These are phyloP conservation scores for Momotus momota DNA, from an alignment of 2,797 vertebrate genomes.

Conservation along the genomic window DNA sequence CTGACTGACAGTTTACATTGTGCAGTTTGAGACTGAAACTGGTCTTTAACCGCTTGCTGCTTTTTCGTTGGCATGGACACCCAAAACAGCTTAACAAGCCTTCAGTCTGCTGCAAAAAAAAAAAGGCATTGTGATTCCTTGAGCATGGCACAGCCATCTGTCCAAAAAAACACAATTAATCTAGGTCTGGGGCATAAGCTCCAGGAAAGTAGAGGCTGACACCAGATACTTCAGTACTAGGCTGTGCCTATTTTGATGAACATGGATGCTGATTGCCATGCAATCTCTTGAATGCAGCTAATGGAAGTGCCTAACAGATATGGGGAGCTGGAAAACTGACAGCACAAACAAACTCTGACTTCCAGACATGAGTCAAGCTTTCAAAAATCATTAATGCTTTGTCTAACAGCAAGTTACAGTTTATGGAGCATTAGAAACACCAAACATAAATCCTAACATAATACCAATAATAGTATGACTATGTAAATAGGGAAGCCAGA, in stretches of 20 bases:
- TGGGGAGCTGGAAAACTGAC: not conserved
- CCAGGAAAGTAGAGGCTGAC: not conserved
- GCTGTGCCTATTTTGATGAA: not conserved
- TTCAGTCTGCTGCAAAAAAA: not conserved
- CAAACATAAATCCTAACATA: not conserved
- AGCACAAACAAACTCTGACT: slow-evolving; percentile 5
- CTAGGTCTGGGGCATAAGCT: not conserved
- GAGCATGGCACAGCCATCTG: not conserved
- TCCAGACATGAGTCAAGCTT: not conserved
- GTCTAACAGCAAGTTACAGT: not conserved
- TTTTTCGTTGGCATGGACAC: not conserved
- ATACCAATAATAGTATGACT: not conserved
- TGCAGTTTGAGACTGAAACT: not conserved
- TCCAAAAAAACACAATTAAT: not conserved
- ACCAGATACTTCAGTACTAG: not conserved
- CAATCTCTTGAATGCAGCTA: not conserved
- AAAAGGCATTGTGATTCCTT: not conserved
- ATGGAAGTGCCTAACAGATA: not conserved
- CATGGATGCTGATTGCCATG: accelerated
- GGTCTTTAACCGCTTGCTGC: not conserved
- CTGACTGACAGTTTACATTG: not conserved
- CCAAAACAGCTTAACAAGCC: not conserved
- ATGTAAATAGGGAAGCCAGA: not conserved
- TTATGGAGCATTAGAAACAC: not conserved
- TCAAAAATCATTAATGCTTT: not conserved